Conservation (phyloP, 1,140 invertebrate species). For the Drosophila arizonae region DNA sequence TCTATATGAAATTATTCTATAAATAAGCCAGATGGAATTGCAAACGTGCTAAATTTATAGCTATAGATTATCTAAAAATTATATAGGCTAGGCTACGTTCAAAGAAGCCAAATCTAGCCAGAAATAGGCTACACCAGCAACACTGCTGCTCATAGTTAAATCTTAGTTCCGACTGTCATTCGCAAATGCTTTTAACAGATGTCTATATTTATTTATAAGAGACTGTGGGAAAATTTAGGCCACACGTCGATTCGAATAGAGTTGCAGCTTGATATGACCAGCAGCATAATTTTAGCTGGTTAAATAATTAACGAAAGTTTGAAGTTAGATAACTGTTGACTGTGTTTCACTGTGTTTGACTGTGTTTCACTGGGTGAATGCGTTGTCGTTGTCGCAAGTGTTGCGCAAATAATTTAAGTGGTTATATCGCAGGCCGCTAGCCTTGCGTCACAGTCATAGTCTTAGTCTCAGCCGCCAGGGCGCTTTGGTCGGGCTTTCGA, state of each 20-base stretch:
- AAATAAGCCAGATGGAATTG: no score
- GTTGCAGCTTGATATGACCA: not conserved
- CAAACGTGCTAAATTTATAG: no score
- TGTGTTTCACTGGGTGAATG: conserved; percentile 1
- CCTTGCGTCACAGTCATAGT: conserved; percentile 4
- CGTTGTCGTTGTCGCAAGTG: conserved; percentile 41
- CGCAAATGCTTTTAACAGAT: no score
- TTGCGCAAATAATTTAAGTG: conserved; percentile 68
- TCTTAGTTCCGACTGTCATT: no score
- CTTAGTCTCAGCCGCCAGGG: conserved; percentile 34
- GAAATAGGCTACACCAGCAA: no score
- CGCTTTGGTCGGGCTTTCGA: conserved; percentile 75
- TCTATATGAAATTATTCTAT: no score
- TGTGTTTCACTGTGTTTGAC: not conserved
- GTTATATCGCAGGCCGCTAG: conserved; percentile 29
- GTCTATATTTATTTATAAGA: no score
- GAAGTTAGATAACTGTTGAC: conserved; percentile 3
- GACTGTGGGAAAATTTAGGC: no score
- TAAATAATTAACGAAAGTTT: conserved; percentile 6
- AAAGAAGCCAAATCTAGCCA: no score
- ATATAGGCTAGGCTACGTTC: no score
- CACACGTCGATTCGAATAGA: not conserved
- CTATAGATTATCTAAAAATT: no score
- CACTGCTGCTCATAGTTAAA: no score
- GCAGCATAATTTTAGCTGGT: conserved; percentile 8